phyloP scores from a whole-genome alignment of 2,797 vertebrate genomes.

The Coregonus ussuriensis region DNA sequence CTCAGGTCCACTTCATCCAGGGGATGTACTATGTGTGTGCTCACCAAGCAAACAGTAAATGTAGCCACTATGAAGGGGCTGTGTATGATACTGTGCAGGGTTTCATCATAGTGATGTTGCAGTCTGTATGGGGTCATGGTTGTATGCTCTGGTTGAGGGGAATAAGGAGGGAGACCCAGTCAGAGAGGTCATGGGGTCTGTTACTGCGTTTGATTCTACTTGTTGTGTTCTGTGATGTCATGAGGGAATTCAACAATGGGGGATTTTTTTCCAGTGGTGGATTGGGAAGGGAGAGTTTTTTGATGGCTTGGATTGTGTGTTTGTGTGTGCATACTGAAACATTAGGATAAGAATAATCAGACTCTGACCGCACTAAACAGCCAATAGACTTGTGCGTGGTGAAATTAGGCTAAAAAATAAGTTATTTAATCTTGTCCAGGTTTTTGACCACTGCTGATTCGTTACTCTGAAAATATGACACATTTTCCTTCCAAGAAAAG shows the following conservation, averaged over 20 bases:
- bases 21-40: no score
- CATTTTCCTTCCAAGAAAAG: neutral
- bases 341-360: neutral
- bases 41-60: no score
- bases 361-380: neutral
- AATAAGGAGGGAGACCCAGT: neutral
- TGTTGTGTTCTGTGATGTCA: neutral
- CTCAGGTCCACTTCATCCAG: no score
- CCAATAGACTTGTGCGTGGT: neutral
- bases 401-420: neutral
- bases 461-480: neutral
- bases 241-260: neutral
- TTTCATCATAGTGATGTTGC: neutral
- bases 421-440: neutral
- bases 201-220: neutral
- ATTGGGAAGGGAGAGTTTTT: no score
- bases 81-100: constrained; percentile 1
- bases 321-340: neutral
- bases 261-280: neutral
- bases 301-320: neutral
- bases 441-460: neutral
- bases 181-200: neutral
- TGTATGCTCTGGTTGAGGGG: neutral
- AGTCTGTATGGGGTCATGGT: neutral
- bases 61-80: no score